These are phyloP conservation scores for Reinhardtius hippoglossoides DNA, from an alignment of 2,113 vertebrate genomes.

Conservation along the genomic window DNA sequence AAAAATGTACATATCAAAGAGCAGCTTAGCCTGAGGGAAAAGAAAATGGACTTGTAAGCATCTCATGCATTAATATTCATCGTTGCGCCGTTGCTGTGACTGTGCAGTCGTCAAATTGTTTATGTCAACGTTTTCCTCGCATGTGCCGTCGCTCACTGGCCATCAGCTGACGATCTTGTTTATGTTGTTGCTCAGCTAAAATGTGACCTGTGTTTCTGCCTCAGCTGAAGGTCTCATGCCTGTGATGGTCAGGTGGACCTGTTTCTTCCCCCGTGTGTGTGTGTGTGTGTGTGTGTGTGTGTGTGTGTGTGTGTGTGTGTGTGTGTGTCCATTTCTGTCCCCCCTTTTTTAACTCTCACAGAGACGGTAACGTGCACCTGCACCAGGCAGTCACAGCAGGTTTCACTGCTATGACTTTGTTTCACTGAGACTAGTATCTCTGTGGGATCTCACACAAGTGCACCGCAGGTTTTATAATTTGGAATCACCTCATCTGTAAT, in stretches of 20 bases:
- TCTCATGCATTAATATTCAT: conserved; percentile 36
- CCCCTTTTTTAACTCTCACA: conserved; percentile 5
- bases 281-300: conserved; percentile 11
- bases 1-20: conserved; percentile 15
- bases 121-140: conserved; percentile 43
- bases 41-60: background rate
- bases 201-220: background rate
- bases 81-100: conserved; percentile 17
- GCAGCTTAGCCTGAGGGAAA: background rate
- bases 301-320: no score
- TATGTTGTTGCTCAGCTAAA: conserved; percentile 2
- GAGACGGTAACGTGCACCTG: conserved; percentile 41
- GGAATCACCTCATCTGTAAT: background rate
- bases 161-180: background rate
- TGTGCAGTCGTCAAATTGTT: conserved; percentile 29
- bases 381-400: conserved; percentile 49
- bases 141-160: conserved; percentile 3
- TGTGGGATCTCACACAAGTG: background rate
- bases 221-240: conserved; percentile 4
- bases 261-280: background rate
- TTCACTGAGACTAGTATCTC: background rate
- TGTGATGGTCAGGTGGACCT: background rate
- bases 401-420: conserved; percentile 49
- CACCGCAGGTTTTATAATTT: background rate
- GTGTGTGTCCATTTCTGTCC: conserved; percentile 12